Evolutionary conservation across 2,888 invertebrate species (phyloP).

Genomic region (Malachius bipustulatus): DNA sequence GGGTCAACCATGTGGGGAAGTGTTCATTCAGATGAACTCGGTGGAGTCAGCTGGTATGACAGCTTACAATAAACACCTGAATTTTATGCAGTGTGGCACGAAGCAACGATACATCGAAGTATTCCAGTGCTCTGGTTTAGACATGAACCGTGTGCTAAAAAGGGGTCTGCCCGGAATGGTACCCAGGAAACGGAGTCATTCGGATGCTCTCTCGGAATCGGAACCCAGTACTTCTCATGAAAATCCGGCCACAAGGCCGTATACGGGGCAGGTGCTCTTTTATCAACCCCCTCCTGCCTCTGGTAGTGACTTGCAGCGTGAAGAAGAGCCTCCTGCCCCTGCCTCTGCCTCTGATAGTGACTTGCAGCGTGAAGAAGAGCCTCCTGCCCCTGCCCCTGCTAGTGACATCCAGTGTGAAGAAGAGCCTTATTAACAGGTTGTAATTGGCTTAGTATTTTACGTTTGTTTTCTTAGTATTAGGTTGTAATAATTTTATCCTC

Average conservation of each 20-base stretch:
- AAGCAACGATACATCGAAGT: constrained; percentile 97
- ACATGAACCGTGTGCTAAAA: constrained; percentile 94
- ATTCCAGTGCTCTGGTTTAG: constrained; percentile 98
- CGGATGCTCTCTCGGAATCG: constrained; percentile 36
- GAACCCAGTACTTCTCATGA: constrained; percentile 30
- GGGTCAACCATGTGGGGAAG: constrained; percentile 99
- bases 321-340: constrained; percentile 7
- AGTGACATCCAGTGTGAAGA: no score
- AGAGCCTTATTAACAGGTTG: no score
- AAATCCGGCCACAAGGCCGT: constrained; percentile 34
- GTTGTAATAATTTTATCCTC: no score
- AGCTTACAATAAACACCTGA: constrained; percentile 88
- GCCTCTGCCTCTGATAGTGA: constrained; percentile 5
- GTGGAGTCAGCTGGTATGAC: constrained; percentile 86
- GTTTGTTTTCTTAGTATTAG: no score
- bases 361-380: no score
- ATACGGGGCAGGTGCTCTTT: constrained; percentile 27
- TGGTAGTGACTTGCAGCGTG: constrained; percentile 13
- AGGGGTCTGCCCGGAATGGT: constrained; percentile 56
- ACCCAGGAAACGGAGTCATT: constrained; percentile 35
- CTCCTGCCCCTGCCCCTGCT: no score
- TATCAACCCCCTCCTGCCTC: constrained; percentile 34
- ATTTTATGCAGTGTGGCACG: constrained; percentile 93
- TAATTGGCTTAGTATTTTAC: no score
- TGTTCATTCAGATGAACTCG: constrained; percentile 98